Base-by-base conservation (phyloP, 2,113 vertebrate species). In the Amazona guildingii region DNA sequence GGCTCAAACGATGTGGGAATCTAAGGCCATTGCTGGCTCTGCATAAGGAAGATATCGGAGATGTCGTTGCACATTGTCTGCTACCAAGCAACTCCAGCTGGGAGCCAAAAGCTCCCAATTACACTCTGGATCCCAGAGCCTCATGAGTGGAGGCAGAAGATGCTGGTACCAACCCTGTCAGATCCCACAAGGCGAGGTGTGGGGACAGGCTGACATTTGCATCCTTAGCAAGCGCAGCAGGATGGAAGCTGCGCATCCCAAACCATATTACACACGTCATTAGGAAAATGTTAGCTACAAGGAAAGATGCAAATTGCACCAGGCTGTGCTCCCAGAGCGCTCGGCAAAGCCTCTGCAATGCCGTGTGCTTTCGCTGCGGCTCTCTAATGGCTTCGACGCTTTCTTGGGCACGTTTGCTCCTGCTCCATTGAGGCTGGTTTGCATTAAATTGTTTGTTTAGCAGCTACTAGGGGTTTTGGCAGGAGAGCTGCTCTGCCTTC, bases 361-460 rank as follows among this genome's bases (percentile, higher is more conserved):
- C 49, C 35, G 4, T 41, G 51, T 54, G 83, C 91, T 62, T 51
- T n/a, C 3, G 48, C 91, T 44, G 91, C 4, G 52, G 86, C 77
- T 72, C 92, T 20, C 6, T 63, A 91, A 87, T 64, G 87, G 67
- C 89, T 76, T 31, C 8, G 63, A 69, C 17, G n/a, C 89, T 72
- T 94, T 52, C 94, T 64, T 31, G 94, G 94, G 96, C 96, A 95
- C 84, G 62, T 94, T 96, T 66, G 41, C 95, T 89, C 89, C 93
- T 24, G 61, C 78, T 91, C 91, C 70, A 0, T 19, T 8, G 48
- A 41, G 84, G 81, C 93, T 95, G 94, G 25, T 97, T 94, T 14
- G 67, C 95, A 95, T 97, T 95, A 95, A 87, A 73, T 14, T 82
- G 93, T 96, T 97, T 95, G 93, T 95, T 95, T 82, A 91, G 94